Evolutionary conservation across 2,113 vertebrate species (phyloP), one percentile per base, ranked within the genome.

Genomic region (Leuciscus idus): DNA sequence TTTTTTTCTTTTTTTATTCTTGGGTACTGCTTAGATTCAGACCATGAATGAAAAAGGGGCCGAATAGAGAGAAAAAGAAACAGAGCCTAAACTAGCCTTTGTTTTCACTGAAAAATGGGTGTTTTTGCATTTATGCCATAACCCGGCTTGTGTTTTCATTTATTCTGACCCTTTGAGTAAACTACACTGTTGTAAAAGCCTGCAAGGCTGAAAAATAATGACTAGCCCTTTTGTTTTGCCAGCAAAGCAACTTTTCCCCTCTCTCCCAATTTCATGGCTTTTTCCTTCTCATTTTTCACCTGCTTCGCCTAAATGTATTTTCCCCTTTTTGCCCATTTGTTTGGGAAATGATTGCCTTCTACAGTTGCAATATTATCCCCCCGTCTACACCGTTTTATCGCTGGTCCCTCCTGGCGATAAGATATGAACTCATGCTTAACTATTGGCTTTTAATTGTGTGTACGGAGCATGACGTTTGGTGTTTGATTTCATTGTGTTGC

Each of bases 211-310:
- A 68, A 83, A 86, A 90, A 83, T 92, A 93, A 94, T 93, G 92
- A 92, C 86, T 90, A 66, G 61, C 88, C 77, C 78, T 87, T 86
- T 77, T 43, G 30, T 88, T 85, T 87, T 90, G 93, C 93, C 90
- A 90, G 90, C 92, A 87, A 92, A 95, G 94, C 92, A 94, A 92
- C 90, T 92, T 94, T 92, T 84, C 55, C 57, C 11, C 86, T 81
- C 73, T 90, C 86, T 88, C 90, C 93, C 92, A 93, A 91, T 90
- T 95, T 93, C 91, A 89, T 85, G 89, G 88, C 87, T 89, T 91
- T 94, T 91, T 90, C 89, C 86, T 92, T 95, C 92, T 93, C 94
- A 95, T 97, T 96, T 95, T 95, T 96, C 95, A 96, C 91, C 81
- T 90, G 87, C 90, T 93, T 76, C 88, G 86, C 90, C 83, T 28